phyloP scores from a whole-genome alignment of 2,113 vertebrate genomes.

The Onychorhynchus coronatus region DNA sequence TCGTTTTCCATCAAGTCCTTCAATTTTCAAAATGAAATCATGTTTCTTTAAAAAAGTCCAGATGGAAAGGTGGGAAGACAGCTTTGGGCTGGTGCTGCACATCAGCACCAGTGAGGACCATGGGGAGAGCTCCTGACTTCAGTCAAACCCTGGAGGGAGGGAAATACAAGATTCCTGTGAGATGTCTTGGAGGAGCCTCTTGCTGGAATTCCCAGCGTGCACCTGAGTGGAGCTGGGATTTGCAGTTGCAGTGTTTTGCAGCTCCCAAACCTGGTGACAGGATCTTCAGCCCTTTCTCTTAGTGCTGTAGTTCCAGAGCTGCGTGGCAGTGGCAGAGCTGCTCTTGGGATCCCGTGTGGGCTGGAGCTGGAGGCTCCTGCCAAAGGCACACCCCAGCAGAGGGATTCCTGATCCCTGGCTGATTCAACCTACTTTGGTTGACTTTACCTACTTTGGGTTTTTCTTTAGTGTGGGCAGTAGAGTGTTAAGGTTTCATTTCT shows the following conservation, averaged over 20 bases:
- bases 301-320: neutral
- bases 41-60: neutral
- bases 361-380: neutral
- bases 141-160: neutral
- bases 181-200: neutral
- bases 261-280: neutral
- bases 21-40: neutral
- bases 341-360: fast-evolving
- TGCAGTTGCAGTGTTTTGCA: neutral
- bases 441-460: neutral
- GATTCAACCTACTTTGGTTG: neutral
- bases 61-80: neutral
- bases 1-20: neutral
- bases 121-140: neutral
- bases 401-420: neutral
- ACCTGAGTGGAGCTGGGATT: neutral
- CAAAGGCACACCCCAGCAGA: neutral
- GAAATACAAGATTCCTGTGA: neutral
- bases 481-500: neutral
- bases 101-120: neutral
- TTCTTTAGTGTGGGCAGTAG: neutral
- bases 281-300: neutral
- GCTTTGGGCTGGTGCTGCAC: neutral
- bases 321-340: neutral
- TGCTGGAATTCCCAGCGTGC: neutral